A percentile compares a stretch with the other conserved stretches of the same genome.
phyloP scores from a whole-genome alignment of 2,888 invertebrate genomes.

The Anarsia innoxiella region DNA sequence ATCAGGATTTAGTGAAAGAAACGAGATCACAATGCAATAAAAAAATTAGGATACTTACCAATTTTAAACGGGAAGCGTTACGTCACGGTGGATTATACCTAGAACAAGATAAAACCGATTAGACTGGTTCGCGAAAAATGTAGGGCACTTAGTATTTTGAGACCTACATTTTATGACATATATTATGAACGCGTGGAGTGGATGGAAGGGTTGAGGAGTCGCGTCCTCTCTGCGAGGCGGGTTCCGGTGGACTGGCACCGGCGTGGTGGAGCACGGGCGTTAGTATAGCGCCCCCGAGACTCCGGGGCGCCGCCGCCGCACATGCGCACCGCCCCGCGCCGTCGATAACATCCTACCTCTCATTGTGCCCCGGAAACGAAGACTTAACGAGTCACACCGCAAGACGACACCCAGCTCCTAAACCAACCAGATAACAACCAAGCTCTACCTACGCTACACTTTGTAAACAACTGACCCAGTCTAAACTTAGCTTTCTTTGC shows the following conservation, averaged over 20 bases:
- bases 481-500: too few relatives aligned
- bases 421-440: too few relatives aligned
- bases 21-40: conserved; percentile 17
- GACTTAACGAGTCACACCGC: conserved; percentile 64
- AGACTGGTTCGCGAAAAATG: conserved; percentile 19
- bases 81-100: conserved; percentile 41
- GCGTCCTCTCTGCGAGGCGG: conserved; percentile 41
- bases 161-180: conserved; percentile 10
- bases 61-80: conserved; percentile 32
- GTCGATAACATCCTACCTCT: conserved; percentile 67
- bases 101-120: conserved; percentile 45
- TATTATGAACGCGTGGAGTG: conserved; percentile 36
- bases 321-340: conserved; percentile 61
- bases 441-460: too few relatives aligned
- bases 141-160: conserved; percentile 1
- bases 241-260: conserved; percentile 54
- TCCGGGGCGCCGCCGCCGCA: conserved; percentile 62
- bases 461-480: too few relatives aligned
- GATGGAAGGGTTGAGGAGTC: conserved; percentile 20
- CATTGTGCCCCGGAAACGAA: conserved; percentile 66
- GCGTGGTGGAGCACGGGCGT: conserved; percentile 49
- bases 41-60: conserved; percentile 38
- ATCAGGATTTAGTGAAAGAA: conserved; percentile 13
- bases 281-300: conserved; percentile 64
- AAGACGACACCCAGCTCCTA: conserved; percentile 48